Conservation (phyloP, 2,888 invertebrate genomes). For the Pseudoips prasinana region DNA sequence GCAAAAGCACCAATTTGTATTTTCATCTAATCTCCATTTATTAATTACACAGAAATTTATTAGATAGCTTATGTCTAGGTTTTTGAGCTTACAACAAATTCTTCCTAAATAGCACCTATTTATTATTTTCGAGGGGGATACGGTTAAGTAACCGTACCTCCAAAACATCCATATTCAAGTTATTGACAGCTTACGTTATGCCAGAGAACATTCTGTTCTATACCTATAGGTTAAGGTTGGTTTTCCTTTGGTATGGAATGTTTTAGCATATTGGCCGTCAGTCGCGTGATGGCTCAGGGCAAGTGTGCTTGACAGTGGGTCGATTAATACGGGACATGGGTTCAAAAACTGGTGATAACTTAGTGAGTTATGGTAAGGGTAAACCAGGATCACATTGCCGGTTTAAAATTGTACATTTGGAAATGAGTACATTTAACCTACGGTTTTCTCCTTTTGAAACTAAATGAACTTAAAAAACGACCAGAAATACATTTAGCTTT, state of each 20-base stretch:
- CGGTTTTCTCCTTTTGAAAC: too few species aligned
- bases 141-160: neutral
- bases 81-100: too few species aligned
- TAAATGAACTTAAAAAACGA: too few species aligned
- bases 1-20: too few species aligned
- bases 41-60: too few species aligned
- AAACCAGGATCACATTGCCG: slow-evolving; percentile 21
- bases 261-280: slow-evolving; percentile 38
- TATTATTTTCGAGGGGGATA: too few species aligned
- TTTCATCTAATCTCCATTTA: too few species aligned
- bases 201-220: slow-evolving; percentile 2
- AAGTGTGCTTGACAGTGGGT: slow-evolving; percentile 70
- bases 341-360: slow-evolving; percentile 55
- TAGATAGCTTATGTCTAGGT: too few species aligned
- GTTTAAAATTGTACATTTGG: slow-evolving; percentile 5
- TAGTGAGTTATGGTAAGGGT: slow-evolving; percentile 29
- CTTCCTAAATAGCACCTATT: too few species aligned
- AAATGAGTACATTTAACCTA: too few species aligned
- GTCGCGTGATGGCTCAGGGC: slow-evolving; percentile 60
- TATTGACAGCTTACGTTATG: slow-evolving; percentile 23
- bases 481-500: too few species aligned
- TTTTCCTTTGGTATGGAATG: slow-evolving; percentile 18
- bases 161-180: slow-evolving; percentile 14
- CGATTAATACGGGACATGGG: slow-evolving; percentile 65
- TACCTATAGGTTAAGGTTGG: slow-evolving; percentile 10